Percentiles rank a stretch among this genome's conserved stretches.
phyloP scores from a whole-genome alignment of 2,888 invertebrate genomes.

The Aleiodes alternator region DNA sequence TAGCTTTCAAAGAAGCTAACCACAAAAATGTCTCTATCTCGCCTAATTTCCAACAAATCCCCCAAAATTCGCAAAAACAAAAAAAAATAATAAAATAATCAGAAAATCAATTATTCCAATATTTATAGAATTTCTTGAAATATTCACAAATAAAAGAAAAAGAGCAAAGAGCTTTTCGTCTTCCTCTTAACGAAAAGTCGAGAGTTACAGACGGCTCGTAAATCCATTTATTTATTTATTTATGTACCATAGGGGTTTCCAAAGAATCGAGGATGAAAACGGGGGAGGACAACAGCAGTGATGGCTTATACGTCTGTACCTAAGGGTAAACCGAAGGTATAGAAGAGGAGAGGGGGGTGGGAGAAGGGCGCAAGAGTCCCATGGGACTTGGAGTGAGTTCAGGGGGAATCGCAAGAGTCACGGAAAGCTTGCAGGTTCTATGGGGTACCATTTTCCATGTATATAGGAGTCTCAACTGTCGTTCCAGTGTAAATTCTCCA shows the following conservation, averaged over 20 bases:
- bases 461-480: conserved; percentile 33
- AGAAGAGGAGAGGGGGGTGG: neutral
- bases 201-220: conserved; percentile 59
- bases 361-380: conserved; percentile 57
- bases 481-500: conserved; percentile 66
- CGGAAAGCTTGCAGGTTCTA: conserved; percentile 59
- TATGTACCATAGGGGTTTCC: conserved; percentile 70
- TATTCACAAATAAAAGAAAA: neutral
- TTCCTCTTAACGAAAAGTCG: conserved; percentile 34
- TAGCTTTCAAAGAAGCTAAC: too few species aligned
- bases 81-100: too few species aligned
- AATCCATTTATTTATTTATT: conserved; percentile 76
- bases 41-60: too few species aligned
- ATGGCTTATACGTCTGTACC: conserved; percentile 47
- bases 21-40: too few species aligned
- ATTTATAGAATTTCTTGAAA: neutral
- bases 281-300: conserved; percentile 50
- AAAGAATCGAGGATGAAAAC: conserved; percentile 45
- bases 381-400: conserved; percentile 62
- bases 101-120: too few species aligned
- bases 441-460: conserved; percentile 31
- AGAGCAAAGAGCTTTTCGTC: neutral
- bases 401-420: conserved; percentile 70
- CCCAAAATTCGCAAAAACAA: too few species aligned
- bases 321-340: conserved; percentile 56